Percentiles rank a stretch among this genome's conserved stretches.
These are phyloP conservation scores for Pelvicachromis taeniatus DNA, from an alignment of 2,113 vertebrate genomes.

Conservation along the genomic window DNA sequence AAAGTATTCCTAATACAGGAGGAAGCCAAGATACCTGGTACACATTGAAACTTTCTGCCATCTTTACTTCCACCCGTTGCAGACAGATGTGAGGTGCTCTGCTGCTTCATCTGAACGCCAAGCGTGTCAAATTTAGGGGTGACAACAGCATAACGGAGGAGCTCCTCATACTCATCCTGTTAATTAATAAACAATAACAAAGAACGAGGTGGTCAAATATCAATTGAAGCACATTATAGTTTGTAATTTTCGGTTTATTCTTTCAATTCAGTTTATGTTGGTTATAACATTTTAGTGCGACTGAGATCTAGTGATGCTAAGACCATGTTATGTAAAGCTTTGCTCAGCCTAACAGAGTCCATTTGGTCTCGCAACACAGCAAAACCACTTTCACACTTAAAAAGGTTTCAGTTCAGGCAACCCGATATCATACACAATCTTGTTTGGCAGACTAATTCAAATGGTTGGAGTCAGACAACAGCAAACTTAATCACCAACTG, in stretches of 20 bases:
- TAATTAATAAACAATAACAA: not conserved
- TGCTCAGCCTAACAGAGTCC: not conserved
- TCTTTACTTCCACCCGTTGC: slow-evolving; percentile 36
- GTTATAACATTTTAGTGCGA: not conserved
- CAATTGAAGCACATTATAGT: not conserved
- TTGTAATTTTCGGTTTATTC: not conserved
- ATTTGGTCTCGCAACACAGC: not conserved
- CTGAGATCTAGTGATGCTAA: not conserved
- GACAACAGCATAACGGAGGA: slow-evolving; percentile 80
- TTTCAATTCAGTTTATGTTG: not conserved
- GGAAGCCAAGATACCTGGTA: slow-evolving; percentile 62
- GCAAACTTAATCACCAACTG: not conserved
- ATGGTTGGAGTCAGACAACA: not conserved
- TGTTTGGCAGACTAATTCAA: not conserved
- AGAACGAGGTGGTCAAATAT: not conserved
- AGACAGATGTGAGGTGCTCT: slow-evolving; percentile 46
- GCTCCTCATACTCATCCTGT: slow-evolving; percentile 92
- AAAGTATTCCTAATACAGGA: not conserved
- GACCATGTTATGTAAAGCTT: not conserved
- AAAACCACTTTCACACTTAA: not conserved
- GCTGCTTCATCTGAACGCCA: slow-evolving; percentile 37
- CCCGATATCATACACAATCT: not conserved
- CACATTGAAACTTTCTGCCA: slow-evolving; percentile 28
- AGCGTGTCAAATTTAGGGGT: slow-evolving; percentile 75
- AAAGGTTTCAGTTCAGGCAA: not conserved